Base-by-base conservation (phyloP, 2,113 vertebrate species). In the Raja brachyura region DNA sequence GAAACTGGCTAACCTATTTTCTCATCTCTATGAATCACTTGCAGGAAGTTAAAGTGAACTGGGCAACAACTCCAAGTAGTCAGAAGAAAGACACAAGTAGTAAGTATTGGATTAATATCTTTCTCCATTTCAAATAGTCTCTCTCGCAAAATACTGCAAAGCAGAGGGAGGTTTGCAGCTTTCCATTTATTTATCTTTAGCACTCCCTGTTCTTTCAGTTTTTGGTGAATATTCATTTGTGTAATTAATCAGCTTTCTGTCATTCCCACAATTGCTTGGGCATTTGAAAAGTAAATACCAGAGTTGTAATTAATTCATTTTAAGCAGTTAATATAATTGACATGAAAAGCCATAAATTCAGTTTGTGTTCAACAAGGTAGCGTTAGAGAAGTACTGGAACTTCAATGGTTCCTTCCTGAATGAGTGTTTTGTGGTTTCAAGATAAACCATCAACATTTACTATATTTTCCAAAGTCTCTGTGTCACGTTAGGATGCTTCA, bases 1-100 rank as follows among this genome's bases (percentile, higher is more conserved):
- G 14, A 48, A 73, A 54, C 9, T 73, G 68, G 28, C 59, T 63
- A 33, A 77, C 11, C 11, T 85, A 73, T 28, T 92, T 54, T 92
- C 68, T 92, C 48, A 92, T 28, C 39, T 13, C 66, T 92, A 2
- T 90, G 31, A 48, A 92, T 92, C 54, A 92, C 39, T 92, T 92
- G 73, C 90, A 92, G 99, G 99, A 99, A 95, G 98, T 99, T 95
- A 99, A 99, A 96, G 99, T 99, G 94, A 99, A 99, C 96, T 99
- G 99, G 99, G 99, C 99, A 94, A 99, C 99, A 61, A 99, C 98
- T 85, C 99, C 99, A 95, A 99, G 98, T 96, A 99, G 98, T 96
- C 99, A 99, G 97, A 99, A 99, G 97, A 99, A 99, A 97, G 99
- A 99, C 95, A 99, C 98, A 95, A 99, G 98, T 97, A 99, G 99